Evolutionary conservation across 1,140 invertebrate genomes (phyloP).

Genomic region (Solen grandis): DNA sequence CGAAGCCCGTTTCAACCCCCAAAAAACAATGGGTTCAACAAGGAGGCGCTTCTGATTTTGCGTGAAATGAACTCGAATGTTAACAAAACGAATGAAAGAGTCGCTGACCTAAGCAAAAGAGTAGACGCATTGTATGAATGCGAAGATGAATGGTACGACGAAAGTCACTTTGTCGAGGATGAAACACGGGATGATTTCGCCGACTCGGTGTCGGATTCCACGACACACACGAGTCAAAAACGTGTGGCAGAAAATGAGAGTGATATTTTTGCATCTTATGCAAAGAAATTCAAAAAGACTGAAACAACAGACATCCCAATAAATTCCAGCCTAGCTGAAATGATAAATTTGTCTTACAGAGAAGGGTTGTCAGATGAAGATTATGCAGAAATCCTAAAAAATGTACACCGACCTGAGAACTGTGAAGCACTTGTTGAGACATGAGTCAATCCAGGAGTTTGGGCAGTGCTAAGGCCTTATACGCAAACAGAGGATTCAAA

Average conservation of each 20-base stretch:
- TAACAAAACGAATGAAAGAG: conserved; percentile 2
- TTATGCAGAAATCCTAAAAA: too few relatives aligned
- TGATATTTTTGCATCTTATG: conserved; percentile 4
- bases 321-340: too few relatives aligned
- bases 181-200: not conserved
- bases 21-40: too few relatives aligned
- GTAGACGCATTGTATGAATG: not conserved
- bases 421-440: too few relatives aligned
- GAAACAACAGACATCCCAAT: too few relatives aligned
- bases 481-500: conserved; percentile 9
- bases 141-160: not conserved
- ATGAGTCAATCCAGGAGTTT: too few relatives aligned
- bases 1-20: too few relatives aligned
- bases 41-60: not conserved
- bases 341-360: too few relatives aligned
- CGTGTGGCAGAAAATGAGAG: not conserved
- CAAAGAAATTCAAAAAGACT: conserved; percentile 9
- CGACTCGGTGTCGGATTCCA: not conserved
- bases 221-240: not conserved
- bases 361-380: too few relatives aligned
- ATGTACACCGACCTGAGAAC: too few relatives aligned
- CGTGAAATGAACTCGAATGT: conserved; percentile 2
- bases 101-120: not conserved
- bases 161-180: not conserved
- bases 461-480: too few relatives aligned